Evolutionary conservation across 2,797 vertebrate species (phyloP).

Genomic region (Pyrocephalus nanus): DNA sequence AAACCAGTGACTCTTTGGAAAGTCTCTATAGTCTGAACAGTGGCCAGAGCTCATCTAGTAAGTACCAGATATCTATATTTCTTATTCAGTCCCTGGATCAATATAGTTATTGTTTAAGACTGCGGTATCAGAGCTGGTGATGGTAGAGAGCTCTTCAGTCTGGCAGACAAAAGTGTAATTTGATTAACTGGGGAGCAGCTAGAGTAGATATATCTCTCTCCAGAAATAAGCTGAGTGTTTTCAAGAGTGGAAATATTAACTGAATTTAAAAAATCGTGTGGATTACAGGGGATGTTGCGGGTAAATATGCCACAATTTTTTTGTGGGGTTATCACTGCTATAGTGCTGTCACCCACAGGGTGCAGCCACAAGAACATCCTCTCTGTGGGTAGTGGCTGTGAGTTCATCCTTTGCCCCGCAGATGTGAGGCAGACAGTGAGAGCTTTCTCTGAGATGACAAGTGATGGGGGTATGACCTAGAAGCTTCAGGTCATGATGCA

Average conservation of each 20-base stretch:
- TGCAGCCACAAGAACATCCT: background rate
- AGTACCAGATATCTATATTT: conserved; percentile 61
- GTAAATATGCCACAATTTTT: background rate
- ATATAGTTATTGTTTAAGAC: conserved; percentile 20
- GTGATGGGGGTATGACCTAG: background rate
- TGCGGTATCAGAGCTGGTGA: background rate
- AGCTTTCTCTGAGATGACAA: background rate
- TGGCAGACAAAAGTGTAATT: background rate
- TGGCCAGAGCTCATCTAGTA: conserved; percentile 91
- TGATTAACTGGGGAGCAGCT: background rate
- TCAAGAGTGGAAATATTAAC: background rate
- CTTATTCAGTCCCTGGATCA: background rate
- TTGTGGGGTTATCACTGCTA: background rate
- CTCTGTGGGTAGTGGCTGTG: background rate
- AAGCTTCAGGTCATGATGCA: background rate
- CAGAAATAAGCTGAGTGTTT: background rate
- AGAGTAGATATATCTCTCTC: background rate
- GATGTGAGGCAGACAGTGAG: background rate
- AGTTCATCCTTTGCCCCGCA: background rate
- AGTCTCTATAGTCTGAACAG: conserved; percentile 89
- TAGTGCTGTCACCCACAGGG: background rate
- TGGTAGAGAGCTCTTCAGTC: background rate
- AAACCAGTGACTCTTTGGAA: conserved; percentile 85
- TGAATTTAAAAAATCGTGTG: background rate
- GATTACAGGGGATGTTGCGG: background rate